Evolutionary conservation across 2,888 invertebrate genomes (phyloP).

Genomic region (Leucania comma): DNA sequence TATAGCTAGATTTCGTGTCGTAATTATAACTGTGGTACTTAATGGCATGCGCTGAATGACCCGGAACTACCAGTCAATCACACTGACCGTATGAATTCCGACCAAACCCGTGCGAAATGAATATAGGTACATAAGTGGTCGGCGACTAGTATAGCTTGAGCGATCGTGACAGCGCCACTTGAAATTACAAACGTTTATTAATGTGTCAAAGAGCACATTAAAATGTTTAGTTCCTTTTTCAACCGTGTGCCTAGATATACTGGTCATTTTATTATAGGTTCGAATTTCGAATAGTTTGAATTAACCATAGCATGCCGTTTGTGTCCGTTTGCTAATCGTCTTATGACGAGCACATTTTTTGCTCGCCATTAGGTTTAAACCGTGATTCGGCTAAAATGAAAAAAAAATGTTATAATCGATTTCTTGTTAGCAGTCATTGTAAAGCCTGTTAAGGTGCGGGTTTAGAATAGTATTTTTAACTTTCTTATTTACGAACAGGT

Average conservation of each 20-base stretch:
- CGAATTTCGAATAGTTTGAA: conserved; percentile 39
- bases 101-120: conserved; percentile 52
- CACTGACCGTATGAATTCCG: conserved; percentile 52
- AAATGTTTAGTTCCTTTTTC: conserved; percentile 9
- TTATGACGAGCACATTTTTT: conserved; percentile 83
- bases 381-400: conserved; percentile 71
- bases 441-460: conserved; percentile 18
- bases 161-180: conserved; percentile 10
- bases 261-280: conserved; percentile 23
- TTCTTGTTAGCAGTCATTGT: conserved; percentile 79
- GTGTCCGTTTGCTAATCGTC: conserved; percentile 75
- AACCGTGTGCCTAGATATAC: conserved; percentile 14
- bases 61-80: conserved; percentile 81
- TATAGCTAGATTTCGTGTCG: conserved; percentile 47
- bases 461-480: conserved; percentile 6
- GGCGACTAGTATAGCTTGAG: conserved; percentile 17
- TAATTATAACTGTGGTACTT: conserved; percentile 66
- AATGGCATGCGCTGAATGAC: conserved; percentile 74
- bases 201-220: conserved; percentile 1
- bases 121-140: background rate
- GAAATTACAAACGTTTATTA: background rate
- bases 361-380: conserved; percentile 72
- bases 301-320: conserved; percentile 61
- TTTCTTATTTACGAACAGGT: conserved; percentile 4
- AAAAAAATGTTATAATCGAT: conserved; percentile 77